Conservation (phyloP, 2,888 invertebrate genomes). For the Yponomeuta malinellus region DNA sequence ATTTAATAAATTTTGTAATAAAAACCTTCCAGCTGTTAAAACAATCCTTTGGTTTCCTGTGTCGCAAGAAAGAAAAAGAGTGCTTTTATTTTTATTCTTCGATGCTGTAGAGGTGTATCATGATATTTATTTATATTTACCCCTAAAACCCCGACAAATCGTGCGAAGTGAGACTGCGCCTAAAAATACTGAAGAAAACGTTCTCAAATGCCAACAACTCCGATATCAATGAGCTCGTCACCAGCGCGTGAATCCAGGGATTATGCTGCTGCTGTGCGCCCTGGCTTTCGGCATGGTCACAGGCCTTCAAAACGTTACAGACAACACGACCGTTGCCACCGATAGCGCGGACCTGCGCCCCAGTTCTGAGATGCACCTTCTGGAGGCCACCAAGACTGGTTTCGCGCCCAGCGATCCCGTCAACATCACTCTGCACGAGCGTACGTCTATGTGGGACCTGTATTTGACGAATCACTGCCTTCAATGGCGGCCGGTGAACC, state of each 20-base stretch:
- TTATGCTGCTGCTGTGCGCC: constrained; percentile 72
- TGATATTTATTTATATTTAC: background rate
- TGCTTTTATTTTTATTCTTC: background rate
- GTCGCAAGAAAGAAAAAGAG: background rate
- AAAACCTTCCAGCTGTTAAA: constrained; percentile 20
- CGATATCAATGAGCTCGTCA: background rate
- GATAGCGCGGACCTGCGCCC: constrained; percentile 48
- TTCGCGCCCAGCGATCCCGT: constrained; percentile 50
- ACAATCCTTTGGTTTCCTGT: background rate
- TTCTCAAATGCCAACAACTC: constrained; percentile 52
- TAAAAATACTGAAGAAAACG: background rate
- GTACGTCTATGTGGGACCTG: constrained; percentile 67
- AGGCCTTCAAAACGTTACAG: constrained; percentile 63
- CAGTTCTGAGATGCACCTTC: constrained; percentile 53
- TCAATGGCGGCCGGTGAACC: constrained; percentile 82
- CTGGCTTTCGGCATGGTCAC: constrained; percentile 67
- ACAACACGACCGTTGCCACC: constrained; percentile 49
- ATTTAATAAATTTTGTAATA: constrained; percentile 17
- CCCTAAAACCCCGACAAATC: background rate
- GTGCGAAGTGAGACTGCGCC: background rate
- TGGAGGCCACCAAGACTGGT: constrained; percentile 51
- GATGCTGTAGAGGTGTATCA: background rate
- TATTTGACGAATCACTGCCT: constrained; percentile 74
- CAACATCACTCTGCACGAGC: constrained; percentile 62
- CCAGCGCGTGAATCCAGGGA: constrained; percentile 45